Conservation (phyloP, 2,797 vertebrate species). For the Eulemur coronatus region DNA sequence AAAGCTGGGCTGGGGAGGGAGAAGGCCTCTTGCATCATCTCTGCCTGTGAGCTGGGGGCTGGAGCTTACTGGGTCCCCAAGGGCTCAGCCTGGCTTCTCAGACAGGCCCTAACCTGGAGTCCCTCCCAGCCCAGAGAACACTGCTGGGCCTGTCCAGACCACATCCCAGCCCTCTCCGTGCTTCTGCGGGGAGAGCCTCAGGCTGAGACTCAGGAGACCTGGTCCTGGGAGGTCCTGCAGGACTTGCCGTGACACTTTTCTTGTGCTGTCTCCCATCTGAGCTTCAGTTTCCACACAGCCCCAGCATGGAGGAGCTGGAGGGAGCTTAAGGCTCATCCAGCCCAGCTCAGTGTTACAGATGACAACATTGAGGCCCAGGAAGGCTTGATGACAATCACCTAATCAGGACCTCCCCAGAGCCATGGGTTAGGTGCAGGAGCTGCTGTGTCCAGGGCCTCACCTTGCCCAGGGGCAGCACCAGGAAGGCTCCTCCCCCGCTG, state of each 20-base stretch:
- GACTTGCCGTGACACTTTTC: background rate
- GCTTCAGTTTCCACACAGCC: background rate
- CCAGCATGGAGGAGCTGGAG: background rate
- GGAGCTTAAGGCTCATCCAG: background rate
- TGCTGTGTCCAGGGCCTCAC: constrained; percentile 78
- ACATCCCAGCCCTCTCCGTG: background rate
- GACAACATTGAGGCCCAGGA: background rate
- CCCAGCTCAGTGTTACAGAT: background rate
- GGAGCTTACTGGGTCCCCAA: background rate
- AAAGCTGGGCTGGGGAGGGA: background rate
- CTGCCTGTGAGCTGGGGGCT: background rate
- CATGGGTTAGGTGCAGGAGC: background rate
- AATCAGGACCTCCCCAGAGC: background rate
- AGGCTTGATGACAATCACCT: background rate
- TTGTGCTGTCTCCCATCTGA: background rate
- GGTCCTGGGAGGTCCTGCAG: background rate
- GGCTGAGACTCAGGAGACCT: background rate
- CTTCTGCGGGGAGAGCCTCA: background rate
- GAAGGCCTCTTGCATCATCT: background rate
- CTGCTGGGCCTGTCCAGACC: background rate
- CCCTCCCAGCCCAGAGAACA: background rate
- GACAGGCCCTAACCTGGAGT: background rate
- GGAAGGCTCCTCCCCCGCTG: constrained; percentile 94
- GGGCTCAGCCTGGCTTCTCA: background rate
- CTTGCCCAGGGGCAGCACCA: constrained; percentile 92